These are phyloP conservation scores for Micropoecilia bifurca DNA, from an alignment of 2,797 vertebrate species.

Conservation along the genomic window DNA sequence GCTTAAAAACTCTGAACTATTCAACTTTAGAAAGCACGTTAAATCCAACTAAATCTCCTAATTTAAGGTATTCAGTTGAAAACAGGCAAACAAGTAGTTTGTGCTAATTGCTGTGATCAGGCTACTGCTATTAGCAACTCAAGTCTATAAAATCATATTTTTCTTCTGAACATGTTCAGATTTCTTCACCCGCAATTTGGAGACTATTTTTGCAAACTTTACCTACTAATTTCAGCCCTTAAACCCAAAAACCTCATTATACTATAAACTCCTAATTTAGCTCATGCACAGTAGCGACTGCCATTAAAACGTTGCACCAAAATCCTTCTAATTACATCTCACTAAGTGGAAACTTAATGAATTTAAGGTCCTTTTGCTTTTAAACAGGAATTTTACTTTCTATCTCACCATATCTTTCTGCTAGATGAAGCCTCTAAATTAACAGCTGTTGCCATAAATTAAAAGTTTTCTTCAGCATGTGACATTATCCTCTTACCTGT, in stretches of 20 bases:
- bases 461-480: neutral
- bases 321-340: neutral
- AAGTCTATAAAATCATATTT: neutral
- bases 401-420: neutral
- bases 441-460: neutral
- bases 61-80: neutral
- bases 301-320: neutral
- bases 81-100: neutral
- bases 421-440: neutral
- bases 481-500: neutral
- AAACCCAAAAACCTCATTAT: neutral
- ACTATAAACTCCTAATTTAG: neutral
- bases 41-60: neutral
- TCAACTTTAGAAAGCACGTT: neutral
- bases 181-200: neutral
- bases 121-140: neutral
- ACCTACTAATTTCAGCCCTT: neutral
- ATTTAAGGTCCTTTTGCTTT: neutral
- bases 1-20: neutral
- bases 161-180: neutral
- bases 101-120: neutral
- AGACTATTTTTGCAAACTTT: neutral
- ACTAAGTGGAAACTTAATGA: neutral
- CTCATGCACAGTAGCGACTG: neutral
- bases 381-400: neutral